Evolutionary conservation across 2,888 invertebrate species (phyloP).

Genomic region (Bimastos eiseni): DNA sequence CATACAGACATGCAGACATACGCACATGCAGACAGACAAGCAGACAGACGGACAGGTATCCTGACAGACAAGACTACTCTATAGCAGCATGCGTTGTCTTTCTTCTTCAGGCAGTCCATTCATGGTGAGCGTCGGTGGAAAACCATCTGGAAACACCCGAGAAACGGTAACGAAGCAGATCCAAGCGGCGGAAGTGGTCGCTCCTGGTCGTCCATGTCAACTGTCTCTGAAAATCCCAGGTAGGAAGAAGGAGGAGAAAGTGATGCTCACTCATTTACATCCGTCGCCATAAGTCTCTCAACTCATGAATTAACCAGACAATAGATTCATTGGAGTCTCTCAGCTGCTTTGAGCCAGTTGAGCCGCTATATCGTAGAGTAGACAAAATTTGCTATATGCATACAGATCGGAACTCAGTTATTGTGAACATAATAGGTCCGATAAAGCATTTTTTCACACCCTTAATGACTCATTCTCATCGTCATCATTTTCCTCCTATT

Average conservation of each 20-base stretch:
- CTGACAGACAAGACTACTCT: too few relatives aligned
- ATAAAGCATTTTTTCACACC: too few relatives aligned
- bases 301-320: too few relatives aligned
- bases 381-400: too few relatives aligned
- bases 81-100: neutral
- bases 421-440: too few relatives aligned
- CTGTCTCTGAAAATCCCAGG: conserved; percentile 71
- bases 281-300: neutral
- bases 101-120: conserved; percentile 62
- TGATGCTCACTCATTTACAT: neutral
- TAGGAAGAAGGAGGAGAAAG: conserved; percentile 46
- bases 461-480: too few relatives aligned
- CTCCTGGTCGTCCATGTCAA: conserved; percentile 90
- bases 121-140: conserved; percentile 83
- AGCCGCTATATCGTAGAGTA: too few relatives aligned
- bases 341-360: too few relatives aligned
- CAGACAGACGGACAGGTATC: neutral
- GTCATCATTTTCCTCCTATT: too few relatives aligned
- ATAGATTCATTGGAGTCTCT: too few relatives aligned
- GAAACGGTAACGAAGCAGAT: conserved; percentile 64
- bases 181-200: conserved; percentile 88
- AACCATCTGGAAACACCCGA: conserved; percentile 57
- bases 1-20: too few relatives aligned
- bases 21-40: neutral
- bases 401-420: too few relatives aligned